These are phyloP conservation scores for Gavialis gangeticus DNA, from an alignment of 2,113 vertebrate species.

Conservation along the genomic window DNA sequence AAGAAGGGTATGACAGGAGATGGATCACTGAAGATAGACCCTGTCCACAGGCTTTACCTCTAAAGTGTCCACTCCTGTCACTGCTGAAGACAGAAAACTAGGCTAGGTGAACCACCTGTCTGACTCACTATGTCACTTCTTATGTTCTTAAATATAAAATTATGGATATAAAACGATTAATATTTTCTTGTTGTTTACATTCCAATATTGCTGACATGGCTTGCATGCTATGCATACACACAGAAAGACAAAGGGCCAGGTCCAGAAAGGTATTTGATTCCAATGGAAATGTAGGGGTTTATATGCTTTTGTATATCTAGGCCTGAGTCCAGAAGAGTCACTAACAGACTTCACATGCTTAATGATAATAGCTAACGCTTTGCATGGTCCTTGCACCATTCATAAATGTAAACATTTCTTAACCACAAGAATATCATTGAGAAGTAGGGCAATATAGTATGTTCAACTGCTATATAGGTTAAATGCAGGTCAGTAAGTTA, in stretches of 20 bases:
- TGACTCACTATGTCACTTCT: too few species aligned
- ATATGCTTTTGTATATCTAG: background rate
- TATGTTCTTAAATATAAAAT: background rate
- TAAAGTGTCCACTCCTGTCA: too few species aligned
- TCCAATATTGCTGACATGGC: background rate
- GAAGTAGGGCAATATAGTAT: background rate
- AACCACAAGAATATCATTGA: background rate
- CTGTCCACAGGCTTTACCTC: too few species aligned
- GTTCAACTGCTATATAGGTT: background rate
- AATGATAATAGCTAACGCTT: background rate
- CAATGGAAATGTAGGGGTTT: background rate
- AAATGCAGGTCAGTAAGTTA: background rate
- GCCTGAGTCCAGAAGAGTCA: background rate
- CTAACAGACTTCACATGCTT: background rate
- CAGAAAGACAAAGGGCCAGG: background rate
- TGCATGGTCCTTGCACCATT: background rate
- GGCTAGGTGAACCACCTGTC: too few species aligned
- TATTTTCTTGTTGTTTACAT: constrained; percentile 27
- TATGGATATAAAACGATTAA: background rate
- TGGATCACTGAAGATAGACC: too few species aligned
- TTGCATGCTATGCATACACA: background rate
- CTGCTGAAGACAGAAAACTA: too few species aligned
- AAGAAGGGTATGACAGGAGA: too few species aligned
- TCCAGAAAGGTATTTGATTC: background rate
- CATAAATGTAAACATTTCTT: background rate